A percentile compares a stretch with the other conserved stretches of the same genome.
phyloP scores from a whole-genome alignment of 2,797 vertebrate species.

The Pachyuromys duprasi region DNA sequence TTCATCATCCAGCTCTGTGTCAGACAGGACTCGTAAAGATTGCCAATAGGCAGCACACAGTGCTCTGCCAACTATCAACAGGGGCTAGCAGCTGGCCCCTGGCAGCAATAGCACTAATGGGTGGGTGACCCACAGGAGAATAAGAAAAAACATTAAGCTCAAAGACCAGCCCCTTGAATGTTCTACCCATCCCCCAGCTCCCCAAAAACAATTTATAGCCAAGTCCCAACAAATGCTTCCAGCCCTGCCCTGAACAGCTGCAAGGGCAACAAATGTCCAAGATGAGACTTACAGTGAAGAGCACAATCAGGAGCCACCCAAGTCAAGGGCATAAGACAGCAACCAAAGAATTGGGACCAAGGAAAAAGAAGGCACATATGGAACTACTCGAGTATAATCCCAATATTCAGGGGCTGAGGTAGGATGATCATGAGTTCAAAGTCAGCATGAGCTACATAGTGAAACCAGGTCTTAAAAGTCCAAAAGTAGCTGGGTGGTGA shows the following conservation, averaged over 20 bases:
- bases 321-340: neutral
- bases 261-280: neutral
- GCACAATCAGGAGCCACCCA: neutral
- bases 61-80: neutral
- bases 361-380: neutral
- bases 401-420: neutral
- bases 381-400: neutral
- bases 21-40: neutral
- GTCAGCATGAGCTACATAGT: neutral
- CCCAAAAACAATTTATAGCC: conserved; percentile 6
- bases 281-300: neutral
- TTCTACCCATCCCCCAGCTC: conserved; percentile 8
- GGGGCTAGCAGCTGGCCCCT: conserved; percentile 11
- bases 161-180: neutral
- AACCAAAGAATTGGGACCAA: neutral
- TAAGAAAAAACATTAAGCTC: neutral
- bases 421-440: neutral
- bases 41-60: neutral
- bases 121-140: neutral
- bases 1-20: neutral
- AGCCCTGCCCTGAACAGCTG: conserved; percentile 54
- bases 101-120: neutral
- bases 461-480: neutral
- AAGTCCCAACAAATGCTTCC: conserved; percentile 49
- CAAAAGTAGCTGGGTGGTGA: neutral